Evolutionary conservation across 2,113 vertebrate genomes (phyloP), one percentile per base, ranked within the genome.

Genomic region (Tragelaphus strepsiceros): DNA sequence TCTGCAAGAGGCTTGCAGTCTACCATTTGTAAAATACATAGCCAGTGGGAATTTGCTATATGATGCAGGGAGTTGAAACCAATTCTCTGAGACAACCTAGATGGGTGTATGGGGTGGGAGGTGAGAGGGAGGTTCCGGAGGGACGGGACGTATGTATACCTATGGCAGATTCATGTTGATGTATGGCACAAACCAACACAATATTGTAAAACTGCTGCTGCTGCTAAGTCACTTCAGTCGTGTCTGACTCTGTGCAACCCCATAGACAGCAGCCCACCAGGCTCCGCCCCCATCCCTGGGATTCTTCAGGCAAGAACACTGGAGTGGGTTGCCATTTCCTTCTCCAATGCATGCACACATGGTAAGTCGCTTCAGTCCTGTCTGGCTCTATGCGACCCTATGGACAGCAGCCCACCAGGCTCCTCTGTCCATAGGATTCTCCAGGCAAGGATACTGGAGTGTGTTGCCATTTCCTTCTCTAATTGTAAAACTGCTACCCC

Each of bases 211-310:
- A 26, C 39, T 43, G 10, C 67, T 35, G n/a, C n/a, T 71, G 19
- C 67, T 6, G 67, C n/a, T 74, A 74, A 74, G 21, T 22, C n/a
- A 11, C 67, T 12, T 74, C 19, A 74, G n/a, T 39, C 0, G 5
- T 39, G 67, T 12, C 67, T 0, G 5, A 39, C 67, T 71, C n/a
- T 22, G n/a, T 71, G 19, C 0, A 5, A 71, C 67, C 67, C 19
- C 10, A 22, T 6, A 12, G 67, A 39, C 19, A 3, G 62, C 32
- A n/a, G 16, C 16, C 7, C 62, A 64, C 7, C 16, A 67, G 32
- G 32, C 32, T 64, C 1, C 30, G n/a, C n/a, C 5, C 7, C 7
- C 0, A 0, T 64, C 7, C 30, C 62, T 64, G 62, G 32, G 16
- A n/a, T 67, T 67, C 32, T n/a, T 16, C 62, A n/a, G 7, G 16